A percentile compares a stretch with the other conserved stretches of the same genome.
Conservation (phyloP, 2,113 vertebrate species). For the Pipa parva region DNA sequence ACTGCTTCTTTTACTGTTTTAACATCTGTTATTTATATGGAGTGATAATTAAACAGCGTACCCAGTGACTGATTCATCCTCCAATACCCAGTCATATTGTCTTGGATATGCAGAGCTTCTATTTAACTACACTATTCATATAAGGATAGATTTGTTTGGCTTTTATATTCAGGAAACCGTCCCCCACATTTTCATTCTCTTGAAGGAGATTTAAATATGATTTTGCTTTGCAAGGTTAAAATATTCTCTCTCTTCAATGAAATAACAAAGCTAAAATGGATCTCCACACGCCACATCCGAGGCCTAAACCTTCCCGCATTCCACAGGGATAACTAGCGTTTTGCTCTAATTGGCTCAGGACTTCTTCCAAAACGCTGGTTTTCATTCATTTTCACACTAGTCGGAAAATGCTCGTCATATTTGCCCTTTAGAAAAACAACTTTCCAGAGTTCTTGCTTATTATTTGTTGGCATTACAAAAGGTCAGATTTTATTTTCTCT, state of each 20-base stretch:
- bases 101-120: not conserved
- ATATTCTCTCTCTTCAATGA: not conserved
- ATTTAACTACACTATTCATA: not conserved
- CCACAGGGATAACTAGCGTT: slow-evolving; percentile 13
- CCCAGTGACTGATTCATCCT: too few relatives aligned
- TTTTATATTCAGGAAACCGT: not conserved
- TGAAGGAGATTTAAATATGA: too few relatives aligned
- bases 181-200: not conserved
- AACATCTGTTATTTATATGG: too few relatives aligned
- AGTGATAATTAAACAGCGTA: too few relatives aligned
- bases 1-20: too few relatives aligned
- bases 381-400: slow-evolving; percentile 42
- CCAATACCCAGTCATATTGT: not conserved
- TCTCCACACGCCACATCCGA: slow-evolving; percentile 12
- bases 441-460: slow-evolving; percentile 23
- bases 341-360: slow-evolving; percentile 29
- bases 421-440: slow-evolving; percentile 13
- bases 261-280: not conserved
- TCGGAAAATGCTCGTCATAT: slow-evolving; percentile 38
- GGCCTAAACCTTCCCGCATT: not conserved
- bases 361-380: slow-evolving; percentile 35
- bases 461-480: slow-evolving; percentile 39
- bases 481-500: slow-evolving; percentile 28
- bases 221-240: not conserved
- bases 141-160: not conserved